Evolutionary conservation across 2,888 invertebrate genomes (phyloP).

Genomic region (Lithophane leautieri): DNA sequence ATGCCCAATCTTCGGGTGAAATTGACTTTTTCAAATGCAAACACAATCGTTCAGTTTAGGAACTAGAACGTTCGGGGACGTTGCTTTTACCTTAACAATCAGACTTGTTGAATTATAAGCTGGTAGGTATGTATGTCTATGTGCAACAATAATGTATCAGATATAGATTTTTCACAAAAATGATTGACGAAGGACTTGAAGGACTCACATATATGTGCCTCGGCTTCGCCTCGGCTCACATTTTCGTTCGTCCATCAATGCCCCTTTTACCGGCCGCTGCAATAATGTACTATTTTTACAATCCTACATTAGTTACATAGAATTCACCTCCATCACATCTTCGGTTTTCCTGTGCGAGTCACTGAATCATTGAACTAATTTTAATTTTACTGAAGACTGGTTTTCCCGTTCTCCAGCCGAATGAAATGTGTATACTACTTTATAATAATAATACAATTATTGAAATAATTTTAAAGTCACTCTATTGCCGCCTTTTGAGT

Average conservation of each 20-base stretch:
- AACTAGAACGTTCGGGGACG: background rate
- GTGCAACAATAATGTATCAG: too few relatives aligned
- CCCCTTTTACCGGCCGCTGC: background rate
- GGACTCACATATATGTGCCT: background rate
- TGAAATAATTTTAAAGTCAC: too few relatives aligned
- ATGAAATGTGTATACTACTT: background rate
- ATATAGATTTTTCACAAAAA: background rate
- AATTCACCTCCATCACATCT: background rate
- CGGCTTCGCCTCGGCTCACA: too few relatives aligned
- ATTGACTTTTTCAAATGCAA: constrained; percentile 24
- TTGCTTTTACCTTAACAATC: background rate
- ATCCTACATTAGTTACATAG: background rate
- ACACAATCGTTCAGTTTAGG: background rate
- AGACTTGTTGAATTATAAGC: too few relatives aligned
- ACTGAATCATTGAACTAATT: constrained; percentile 15
- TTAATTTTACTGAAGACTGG: background rate
- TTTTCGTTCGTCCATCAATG: background rate
- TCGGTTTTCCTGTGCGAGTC: background rate
- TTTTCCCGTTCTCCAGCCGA: background rate
- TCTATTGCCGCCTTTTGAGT: background rate
- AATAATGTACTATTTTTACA: background rate
- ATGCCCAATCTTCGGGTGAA: constrained; percentile 23
- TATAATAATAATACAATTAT: too few relatives aligned
- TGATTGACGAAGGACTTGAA: background rate
- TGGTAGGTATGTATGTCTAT: constrained; percentile 4